Percentiles rank a stretch among this genome's conserved stretches.
phyloP scores from a whole-genome alignment of 2,797 vertebrate species.

The Trachurus trachurus region DNA sequence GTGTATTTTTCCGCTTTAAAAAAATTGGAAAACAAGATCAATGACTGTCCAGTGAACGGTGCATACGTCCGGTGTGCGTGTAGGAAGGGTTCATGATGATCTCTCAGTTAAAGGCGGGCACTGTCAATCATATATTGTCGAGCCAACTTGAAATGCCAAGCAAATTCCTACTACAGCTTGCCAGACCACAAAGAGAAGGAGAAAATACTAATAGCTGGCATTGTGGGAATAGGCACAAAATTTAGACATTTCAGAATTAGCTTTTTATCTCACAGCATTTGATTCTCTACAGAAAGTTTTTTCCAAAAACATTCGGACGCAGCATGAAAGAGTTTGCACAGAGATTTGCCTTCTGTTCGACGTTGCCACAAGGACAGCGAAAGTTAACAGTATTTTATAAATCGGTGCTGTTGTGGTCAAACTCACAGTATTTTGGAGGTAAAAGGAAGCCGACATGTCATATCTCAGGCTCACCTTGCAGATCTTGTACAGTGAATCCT shows the following conservation, averaged over 20 bases:
- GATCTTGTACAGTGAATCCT: slow-evolving; percentile 98
- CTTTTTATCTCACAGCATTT: slow-evolving; percentile 17
- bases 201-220: slow-evolving; percentile 1
- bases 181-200: slow-evolving; percentile 37
- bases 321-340: slow-evolving; percentile 13
- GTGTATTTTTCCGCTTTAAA: slow-evolving; percentile 23
- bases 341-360: slow-evolving; percentile 24
- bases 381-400: not conserved
- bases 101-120: slow-evolving; percentile 33
- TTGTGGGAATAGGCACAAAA: slow-evolving; percentile 21
- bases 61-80: slow-evolving; percentile 36
- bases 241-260: slow-evolving; percentile 34
- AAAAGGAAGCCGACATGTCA: not conserved
- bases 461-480: slow-evolving; percentile 90
- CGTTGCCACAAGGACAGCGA: slow-evolving; percentile 3
- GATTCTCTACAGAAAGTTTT: slow-evolving; percentile 11
- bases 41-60: slow-evolving; percentile 34
- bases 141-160: slow-evolving; percentile 61
- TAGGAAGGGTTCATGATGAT: slow-evolving; percentile 48
- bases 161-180: slow-evolving; percentile 37
- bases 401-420: not conserved
- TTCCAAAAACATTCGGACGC: slow-evolving; percentile 13
- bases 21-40: slow-evolving; percentile 45
- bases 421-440: not conserved
- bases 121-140: slow-evolving; percentile 43